These are phyloP conservation scores for Pleuronectes platessa DNA, from an alignment of 2,113 vertebrate genomes.

Conservation along the genomic window DNA sequence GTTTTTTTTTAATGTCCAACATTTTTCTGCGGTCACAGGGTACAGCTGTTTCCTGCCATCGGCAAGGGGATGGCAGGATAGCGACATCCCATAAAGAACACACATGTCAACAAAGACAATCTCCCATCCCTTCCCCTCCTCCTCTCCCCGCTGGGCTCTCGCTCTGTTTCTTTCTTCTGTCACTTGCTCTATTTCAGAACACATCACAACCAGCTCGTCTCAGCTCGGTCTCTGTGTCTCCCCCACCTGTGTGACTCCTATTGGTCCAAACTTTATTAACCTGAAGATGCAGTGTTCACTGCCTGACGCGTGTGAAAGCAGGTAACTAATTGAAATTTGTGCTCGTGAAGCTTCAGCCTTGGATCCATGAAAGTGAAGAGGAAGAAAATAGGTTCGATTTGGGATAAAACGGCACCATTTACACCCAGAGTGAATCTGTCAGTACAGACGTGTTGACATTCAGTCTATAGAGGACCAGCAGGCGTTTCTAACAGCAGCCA, in stretches of 20 bases:
- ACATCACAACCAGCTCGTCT: constrained; percentile 16
- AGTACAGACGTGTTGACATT: constrained; percentile 12
- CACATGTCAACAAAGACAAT: constrained; percentile 71
- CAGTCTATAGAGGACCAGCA: constrained; percentile 2
- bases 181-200: neutral
- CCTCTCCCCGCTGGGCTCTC: neutral
- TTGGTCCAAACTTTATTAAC: constrained; percentile 6
- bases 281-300: neutral
- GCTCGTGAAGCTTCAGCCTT: constrained; percentile 3
- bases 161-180: constrained; percentile 16
- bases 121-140: constrained; percentile 22
- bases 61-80: constrained; percentile 37
- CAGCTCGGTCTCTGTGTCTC: constrained; percentile 10
- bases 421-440: constrained; percentile 7
- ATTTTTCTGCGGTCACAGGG: constrained; percentile 75
- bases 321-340: neutral
- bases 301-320: neutral
- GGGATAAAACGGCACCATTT: constrained; percentile 16
- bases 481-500: neutral
- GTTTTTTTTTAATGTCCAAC: constrained; percentile 82
- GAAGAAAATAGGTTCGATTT: constrained; percentile 11
- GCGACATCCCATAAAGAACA: constrained; percentile 76
- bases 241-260: constrained; percentile 14
- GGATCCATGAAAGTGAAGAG: neutral
- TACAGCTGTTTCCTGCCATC: constrained; percentile 57